These are phyloP conservation scores for Anthonomus grandis DNA, from an alignment of 1,140 invertebrate species.

Conservation along the genomic window DNA sequence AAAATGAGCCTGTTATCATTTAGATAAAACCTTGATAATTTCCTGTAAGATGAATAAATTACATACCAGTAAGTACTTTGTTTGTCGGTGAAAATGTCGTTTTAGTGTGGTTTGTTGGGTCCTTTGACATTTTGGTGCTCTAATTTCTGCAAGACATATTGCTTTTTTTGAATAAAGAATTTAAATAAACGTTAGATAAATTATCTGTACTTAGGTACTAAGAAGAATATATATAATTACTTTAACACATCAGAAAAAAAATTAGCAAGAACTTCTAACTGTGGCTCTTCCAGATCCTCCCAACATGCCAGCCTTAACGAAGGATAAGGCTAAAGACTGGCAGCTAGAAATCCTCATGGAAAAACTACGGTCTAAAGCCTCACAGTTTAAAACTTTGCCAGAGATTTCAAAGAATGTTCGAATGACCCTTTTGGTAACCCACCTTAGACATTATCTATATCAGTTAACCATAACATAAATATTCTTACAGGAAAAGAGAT, in stretches of 20 bases:
- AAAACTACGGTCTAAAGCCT: constrained; percentile 70
- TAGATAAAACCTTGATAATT: constrained; percentile 4
- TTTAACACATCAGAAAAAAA: neutral
- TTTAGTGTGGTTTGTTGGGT: neutral
- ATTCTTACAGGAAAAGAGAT: constrained; percentile 71
- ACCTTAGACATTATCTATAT: neutral
- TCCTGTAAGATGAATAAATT: constrained; percentile 16
- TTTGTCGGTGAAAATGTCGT: neutral
- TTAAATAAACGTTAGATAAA: neutral
- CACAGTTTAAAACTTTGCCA: constrained; percentile 71
- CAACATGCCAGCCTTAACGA: constrained; percentile 16
- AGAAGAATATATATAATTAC: neutral
- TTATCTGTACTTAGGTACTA: neutral
- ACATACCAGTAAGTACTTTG: constrained; percentile 19
- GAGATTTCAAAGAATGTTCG: constrained; percentile 83
- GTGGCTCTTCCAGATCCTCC: constrained; percentile 2
- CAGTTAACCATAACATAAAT: neutral
- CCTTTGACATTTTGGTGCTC: constrained; percentile 11
- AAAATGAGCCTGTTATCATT: constrained; percentile 13
- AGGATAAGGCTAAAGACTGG: constrained; percentile 62
- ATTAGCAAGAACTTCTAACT: neutral
- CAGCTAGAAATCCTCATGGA: constrained; percentile 84
- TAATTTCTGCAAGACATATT: neutral
- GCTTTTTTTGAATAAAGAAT: neutral
- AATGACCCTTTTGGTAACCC: constrained; percentile 72